A percentile compares a stretch with the other conserved stretches of the same genome.
phyloP scores from a whole-genome alignment of 2,113 vertebrate genomes.

The Lepisosteus oculatus region DNA sequence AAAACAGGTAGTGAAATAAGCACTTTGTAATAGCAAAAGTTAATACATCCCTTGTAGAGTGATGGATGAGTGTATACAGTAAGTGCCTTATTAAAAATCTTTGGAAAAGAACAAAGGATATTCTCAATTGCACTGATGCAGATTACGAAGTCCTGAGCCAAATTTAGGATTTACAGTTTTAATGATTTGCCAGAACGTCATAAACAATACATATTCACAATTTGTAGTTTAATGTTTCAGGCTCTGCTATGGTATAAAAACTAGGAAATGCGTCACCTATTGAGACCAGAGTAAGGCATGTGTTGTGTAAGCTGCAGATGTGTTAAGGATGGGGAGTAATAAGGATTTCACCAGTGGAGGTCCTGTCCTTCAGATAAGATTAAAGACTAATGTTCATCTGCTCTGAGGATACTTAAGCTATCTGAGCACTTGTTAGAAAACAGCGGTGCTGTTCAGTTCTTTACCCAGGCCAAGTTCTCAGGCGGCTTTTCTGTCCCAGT shows the following conservation, averaged over 20 bases:
- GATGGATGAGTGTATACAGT: no score
- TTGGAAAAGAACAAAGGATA: no score
- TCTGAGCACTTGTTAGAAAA: constrained; percentile 22
- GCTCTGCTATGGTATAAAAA: constrained; percentile 16
- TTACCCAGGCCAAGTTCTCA: background rate
- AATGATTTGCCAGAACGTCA: background rate
- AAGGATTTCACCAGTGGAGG: constrained; percentile 13
- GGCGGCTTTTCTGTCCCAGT: background rate
- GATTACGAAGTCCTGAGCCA: no score
- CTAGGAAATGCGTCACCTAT: constrained; percentile 22
- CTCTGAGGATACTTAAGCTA: constrained; percentile 22
- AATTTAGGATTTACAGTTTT: background rate
- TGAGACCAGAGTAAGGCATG: constrained; percentile 19
- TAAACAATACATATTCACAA: background rate
- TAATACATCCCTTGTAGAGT: no score
- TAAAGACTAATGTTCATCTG: background rate
- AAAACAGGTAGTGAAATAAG: no score
- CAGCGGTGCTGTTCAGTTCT: constrained; percentile 18
- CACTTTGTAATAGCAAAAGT: no score
- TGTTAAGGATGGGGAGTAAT: constrained; percentile 8
- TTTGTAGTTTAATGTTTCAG: constrained; percentile 44
- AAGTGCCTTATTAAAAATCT: no score
- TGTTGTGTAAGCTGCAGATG: constrained; percentile 3
- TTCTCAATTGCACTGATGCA: no score
- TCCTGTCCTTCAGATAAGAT: constrained; percentile 1